Base-by-base conservation (phyloP, 1,140 invertebrate species). In the Riptortus pedestris region DNA sequence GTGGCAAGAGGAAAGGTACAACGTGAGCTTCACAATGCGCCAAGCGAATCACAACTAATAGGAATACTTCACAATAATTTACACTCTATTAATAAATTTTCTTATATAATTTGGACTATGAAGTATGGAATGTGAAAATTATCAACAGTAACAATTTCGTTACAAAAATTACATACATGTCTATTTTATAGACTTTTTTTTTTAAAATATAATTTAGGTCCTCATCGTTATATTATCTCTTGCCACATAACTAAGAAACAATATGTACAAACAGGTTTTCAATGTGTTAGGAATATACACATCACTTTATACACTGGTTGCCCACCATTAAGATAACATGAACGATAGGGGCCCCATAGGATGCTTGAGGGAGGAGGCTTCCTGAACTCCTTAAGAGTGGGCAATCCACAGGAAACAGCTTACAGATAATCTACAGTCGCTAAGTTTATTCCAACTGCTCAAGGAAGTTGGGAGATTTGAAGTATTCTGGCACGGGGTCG, bases 391-490 rank as follows among this genome's bases (percentile, higher is more conserved):
- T 45, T 43, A 52, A 51, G 20, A 63, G 18, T 29, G 47, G 31
- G 31, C 31, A 38, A 38, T 38, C 5, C 31, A n/a, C 28, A 67
- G 67, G 64, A 68, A 69, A 70, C 69, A 71, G 69, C 67, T 71
- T 71, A 69, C 69, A 69, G 70, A 69, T 67, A 60, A 33, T 16
- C 43, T 57, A 52, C 55, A 65, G 43, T 48, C 57, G 29, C 22
- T 61, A n/a, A 22, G 43, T 60, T 87, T 86, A 95, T 83, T 96
- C 95, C 68, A 99, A 84, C 78, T 97, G 93, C 77, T 98, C 94
- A 76, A 99, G 85, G 81, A 99, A 99, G 81, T 98, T 96, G 48
- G 94, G 92, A 69, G 91, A 93, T 79, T 99, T 98, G 85, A 99
- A 99, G 81, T 96, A 98, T 75, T 99, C 96, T 64, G 97, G 97